Percentiles rank a stretch among this genome's conserved stretches.
These are phyloP conservation scores for Caenorhabditis latens DNA, from an alignment of 1,140 invertebrate species.

Conservation along the genomic window DNA sequence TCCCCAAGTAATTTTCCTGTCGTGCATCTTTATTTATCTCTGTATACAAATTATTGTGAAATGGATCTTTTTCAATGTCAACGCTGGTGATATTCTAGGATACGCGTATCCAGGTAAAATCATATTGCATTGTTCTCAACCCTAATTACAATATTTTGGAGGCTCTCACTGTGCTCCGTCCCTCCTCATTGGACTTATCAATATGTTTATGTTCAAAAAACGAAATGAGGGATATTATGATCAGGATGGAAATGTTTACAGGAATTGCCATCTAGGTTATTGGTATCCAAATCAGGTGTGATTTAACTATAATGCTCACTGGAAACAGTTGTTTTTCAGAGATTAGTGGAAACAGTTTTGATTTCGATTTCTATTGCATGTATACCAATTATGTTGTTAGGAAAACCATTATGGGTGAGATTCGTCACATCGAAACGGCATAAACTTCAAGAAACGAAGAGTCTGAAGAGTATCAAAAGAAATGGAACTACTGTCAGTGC, in stretches of 20 bases:
- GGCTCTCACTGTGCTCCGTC: constrained; percentile 81
- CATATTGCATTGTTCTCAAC: not conserved
- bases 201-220: constrained; percentile 82
- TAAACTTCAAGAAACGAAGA: constrained; percentile 34
- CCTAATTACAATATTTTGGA: constrained; percentile 20
- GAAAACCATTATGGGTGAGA: constrained; percentile 83
- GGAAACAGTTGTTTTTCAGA: constrained; percentile 80
- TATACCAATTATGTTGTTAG: constrained; percentile 91
- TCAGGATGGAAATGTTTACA: constrained; percentile 66
- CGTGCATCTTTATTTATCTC: constrained; percentile 92
- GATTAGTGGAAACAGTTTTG: constrained; percentile 84
- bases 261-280: constrained; percentile 71
- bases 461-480: constrained; percentile 9
- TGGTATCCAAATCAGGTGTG: constrained; percentile 78
- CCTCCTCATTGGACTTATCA: constrained; percentile 82
- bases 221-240: constrained; percentile 70
- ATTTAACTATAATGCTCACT: too few relatives aligned
- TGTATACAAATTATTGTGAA: constrained; percentile 90
- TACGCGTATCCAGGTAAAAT: constrained; percentile 62
- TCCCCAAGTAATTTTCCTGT: constrained; percentile 91
- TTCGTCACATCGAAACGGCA: constrained; percentile 25
- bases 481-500: constrained; percentile 45
- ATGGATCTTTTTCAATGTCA: constrained; percentile 85
- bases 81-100: constrained; percentile 76
- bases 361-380: constrained; percentile 86